A percentile compares a stretch with the other conserved stretches of the same genome.
Evolutionary conservation across 2,113 vertebrate genomes (phyloP).

Genomic region (Bujurquina vittata): DNA sequence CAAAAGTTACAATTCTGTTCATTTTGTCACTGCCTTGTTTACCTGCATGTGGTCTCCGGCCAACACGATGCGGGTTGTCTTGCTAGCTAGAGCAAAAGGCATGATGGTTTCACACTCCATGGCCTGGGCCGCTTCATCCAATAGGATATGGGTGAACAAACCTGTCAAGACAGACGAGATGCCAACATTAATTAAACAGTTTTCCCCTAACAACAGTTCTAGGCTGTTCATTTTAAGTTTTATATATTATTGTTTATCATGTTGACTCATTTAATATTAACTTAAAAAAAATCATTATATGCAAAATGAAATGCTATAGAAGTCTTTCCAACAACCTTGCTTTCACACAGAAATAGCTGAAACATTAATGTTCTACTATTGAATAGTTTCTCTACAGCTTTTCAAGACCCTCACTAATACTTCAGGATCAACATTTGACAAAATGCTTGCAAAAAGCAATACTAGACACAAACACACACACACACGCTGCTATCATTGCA

Average conservation of each 20-base stretch:
- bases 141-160: conserved; percentile 94
- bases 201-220: not conserved
- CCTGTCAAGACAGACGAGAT: conserved; percentile 77
- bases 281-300: not conserved
- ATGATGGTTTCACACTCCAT: conserved; percentile 99
- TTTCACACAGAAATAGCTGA: not conserved
- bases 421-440: too few relatives aligned
- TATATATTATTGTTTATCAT: not conserved
- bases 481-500: not conserved
- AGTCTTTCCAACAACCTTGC: not conserved
- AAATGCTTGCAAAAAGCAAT: too few relatives aligned
- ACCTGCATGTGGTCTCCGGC: conserved; percentile 99
- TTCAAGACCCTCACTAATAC: too few relatives aligned
- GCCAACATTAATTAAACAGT: not conserved
- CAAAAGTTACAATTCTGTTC: not conserved
- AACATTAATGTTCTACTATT: not conserved
- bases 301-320: not conserved
- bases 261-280: not conserved
- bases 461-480: too few relatives aligned
- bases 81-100: conserved; percentile 95
- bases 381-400: not conserved
- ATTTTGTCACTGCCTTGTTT: conserved; percentile 11
- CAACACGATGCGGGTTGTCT: conserved; percentile 92
- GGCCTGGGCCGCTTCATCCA: conserved; percentile 98
- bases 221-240: not conserved